Base-by-base conservation (phyloP, 2,113 vertebrate genomes). In the Cromileptes altivelis region DNA sequence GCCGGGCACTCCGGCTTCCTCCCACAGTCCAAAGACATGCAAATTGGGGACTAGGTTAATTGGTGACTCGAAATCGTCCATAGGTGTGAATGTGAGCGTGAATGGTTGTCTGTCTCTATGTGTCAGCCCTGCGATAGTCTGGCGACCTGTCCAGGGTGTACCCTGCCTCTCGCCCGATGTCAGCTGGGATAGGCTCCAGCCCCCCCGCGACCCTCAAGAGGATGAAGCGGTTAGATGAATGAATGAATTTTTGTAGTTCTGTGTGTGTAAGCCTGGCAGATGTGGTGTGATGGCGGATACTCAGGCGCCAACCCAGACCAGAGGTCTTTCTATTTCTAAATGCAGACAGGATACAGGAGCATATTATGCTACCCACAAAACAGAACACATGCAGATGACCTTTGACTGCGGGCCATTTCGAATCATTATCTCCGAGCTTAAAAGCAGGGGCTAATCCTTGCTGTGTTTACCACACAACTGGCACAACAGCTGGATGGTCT, bases 401-500 rank as follows among this genome's bases (percentile, higher is more conserved):
- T 88, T 47, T 91, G 76, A 93, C 88, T 91, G 17, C 0, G 3
- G 71, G 55, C 86, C 85, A 82, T 89, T 90, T 86, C 2, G 19
- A 87, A 88, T 91, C 88, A 88, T 93, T 90, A 91, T 92, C 82
- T 82, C 57, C 57, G 8, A 53, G 83, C 81, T 90, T 91, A 91
- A 90, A 82, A 89, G 85, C 82, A 78, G 63, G 30, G 74, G 63
- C 78, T 93, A 93, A 94, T 93, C 93, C 89, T 77, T 19, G 60
- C 70, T 85, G 77, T 91, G 89, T 86, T 91, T 88, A 88, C 88
- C 78, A 80, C 82, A 86, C 71, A 85, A 92, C 80, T 88, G 79
- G 83, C 61, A 83, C 84, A 91, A 85, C 91, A 92, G 86, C 92
- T 94, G 93, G 92, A 91, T 91, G 84, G 57, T 79, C 86, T 58